Percentiles rank a stretch among this genome's conserved stretches.
These are phyloP conservation scores for Egretta garzetta DNA, from an alignment of 2,113 vertebrate species.

Conservation along the genomic window DNA sequence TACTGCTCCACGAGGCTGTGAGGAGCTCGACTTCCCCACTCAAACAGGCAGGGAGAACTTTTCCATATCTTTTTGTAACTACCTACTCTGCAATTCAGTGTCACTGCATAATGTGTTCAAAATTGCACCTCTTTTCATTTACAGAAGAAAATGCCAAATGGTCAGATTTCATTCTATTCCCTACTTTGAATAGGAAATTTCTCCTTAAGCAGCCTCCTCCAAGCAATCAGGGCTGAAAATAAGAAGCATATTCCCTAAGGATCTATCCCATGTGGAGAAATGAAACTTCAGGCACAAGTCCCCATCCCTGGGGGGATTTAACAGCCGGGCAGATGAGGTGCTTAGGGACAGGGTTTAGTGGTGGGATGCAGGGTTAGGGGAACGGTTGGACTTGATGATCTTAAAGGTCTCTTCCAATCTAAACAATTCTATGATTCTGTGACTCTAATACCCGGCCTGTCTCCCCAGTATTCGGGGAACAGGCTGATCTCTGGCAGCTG, in stretches of 20 bases:
- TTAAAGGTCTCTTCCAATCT: no score
- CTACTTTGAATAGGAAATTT: not conserved
- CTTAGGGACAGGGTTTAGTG: no score
- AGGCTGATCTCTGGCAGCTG: not conserved
- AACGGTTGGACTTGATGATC: no score
- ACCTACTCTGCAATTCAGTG: not conserved
- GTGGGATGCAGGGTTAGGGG: no score
- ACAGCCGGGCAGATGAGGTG: no score
- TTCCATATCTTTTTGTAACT: not conserved
- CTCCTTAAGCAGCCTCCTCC: not conserved
- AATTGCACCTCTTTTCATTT: not conserved
- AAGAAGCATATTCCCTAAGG: not conserved
- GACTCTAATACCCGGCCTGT: not conserved
- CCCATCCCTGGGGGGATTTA: no score
- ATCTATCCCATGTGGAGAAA: not conserved
- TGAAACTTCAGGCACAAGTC: not conserved
- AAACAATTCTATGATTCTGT: no score
- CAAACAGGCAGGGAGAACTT: not conserved
- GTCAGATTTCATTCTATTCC: not conserved
- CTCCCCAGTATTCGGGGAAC: rapidly evolving
- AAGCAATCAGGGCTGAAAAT: not conserved
- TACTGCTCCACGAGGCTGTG: not conserved
- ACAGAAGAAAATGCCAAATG: not conserved
- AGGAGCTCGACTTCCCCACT: not conserved
- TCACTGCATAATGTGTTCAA: not conserved